These are phyloP conservation scores for Macrocentrus cingulum DNA, from an alignment of 1,140 invertebrate species.

Conservation along the genomic window DNA sequence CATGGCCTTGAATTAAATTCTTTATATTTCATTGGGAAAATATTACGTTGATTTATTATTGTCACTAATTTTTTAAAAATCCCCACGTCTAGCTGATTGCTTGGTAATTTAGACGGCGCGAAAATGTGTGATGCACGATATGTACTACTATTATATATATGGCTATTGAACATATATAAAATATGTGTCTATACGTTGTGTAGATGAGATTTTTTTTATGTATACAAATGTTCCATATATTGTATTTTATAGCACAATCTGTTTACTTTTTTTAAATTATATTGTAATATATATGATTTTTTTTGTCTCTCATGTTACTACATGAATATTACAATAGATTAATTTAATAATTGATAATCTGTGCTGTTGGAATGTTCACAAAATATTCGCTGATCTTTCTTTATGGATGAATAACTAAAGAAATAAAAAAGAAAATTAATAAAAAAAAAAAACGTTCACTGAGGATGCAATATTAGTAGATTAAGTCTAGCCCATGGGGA, in stretches of 20 bases:
- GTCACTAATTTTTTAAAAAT: too few species aligned
- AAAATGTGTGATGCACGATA: slow-evolving; percentile 39
- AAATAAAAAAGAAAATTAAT: neutral
- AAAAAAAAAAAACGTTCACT: slow-evolving; percentile 24
- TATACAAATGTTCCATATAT: slow-evolving; percentile 47
- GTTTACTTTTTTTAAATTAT: slow-evolving; percentile 35
- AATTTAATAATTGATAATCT: neutral
- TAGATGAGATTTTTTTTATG: slow-evolving; percentile 48
- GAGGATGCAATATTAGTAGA: slow-evolving; percentile 43
- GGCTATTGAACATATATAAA: slow-evolving; percentile 18
- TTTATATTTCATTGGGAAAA: too few species aligned
- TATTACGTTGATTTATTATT: too few species aligned
- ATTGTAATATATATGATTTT: slow-evolving; percentile 43
- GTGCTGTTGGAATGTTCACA: neutral
- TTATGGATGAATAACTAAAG: neutral
- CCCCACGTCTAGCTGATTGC: too few species aligned
- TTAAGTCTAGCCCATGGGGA: slow-evolving; percentile 38
- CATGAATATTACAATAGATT: slow-evolving; percentile 33
- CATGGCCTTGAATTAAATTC: too few species aligned
- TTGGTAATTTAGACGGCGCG: too few species aligned
- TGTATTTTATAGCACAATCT: slow-evolving; percentile 49
- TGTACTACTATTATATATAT: slow-evolving; percentile 4
- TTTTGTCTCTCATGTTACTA: slow-evolving; percentile 33
- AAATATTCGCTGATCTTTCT: neutral
- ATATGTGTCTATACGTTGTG: slow-evolving; percentile 35